phyloP scores from a whole-genome alignment of 2,888 invertebrate genomes.

The Lottia gigantea region DNA sequence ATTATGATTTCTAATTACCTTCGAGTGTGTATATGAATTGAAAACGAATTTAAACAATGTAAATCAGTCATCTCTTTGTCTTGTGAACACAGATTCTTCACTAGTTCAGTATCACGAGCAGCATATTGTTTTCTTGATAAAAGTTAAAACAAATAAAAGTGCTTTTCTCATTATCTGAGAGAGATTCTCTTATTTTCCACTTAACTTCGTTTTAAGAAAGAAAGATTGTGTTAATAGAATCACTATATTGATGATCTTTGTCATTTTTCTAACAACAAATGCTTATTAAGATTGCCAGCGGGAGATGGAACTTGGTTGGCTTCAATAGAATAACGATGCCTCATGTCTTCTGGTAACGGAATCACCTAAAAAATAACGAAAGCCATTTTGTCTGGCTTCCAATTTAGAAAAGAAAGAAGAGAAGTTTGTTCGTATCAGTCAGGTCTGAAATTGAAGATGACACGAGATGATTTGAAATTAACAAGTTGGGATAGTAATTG shows the following conservation, averaged over 20 bases:
- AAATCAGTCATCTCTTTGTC: too few relatives aligned
- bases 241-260: background rate
- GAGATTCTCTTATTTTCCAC: too few relatives aligned
- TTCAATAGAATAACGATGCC: conserved; percentile 26
- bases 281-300: conserved; percentile 11
- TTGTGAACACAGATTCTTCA: too few relatives aligned
- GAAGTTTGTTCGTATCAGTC: conserved; percentile 12
- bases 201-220: too few relatives aligned
- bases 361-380: conserved; percentile 10
- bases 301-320: conserved; percentile 10
- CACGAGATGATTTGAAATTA: conserved; percentile 20
- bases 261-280: conserved; percentile 2
- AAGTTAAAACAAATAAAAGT: too few relatives aligned
- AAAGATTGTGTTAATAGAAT: too few relatives aligned
- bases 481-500: conserved; percentile 29
- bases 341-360: conserved; percentile 13
- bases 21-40: too few relatives aligned
- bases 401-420: conserved; percentile 2
- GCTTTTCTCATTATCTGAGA: too few relatives aligned
- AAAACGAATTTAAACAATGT: too few relatives aligned
- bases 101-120: too few relatives aligned
- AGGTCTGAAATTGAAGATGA: conserved; percentile 24
- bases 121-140: too few relatives aligned
- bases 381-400: background rate
- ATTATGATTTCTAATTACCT: too few relatives aligned